Base-by-base conservation (phyloP, 2,797 vertebrate species). In the Pangasius macronema region DNA sequence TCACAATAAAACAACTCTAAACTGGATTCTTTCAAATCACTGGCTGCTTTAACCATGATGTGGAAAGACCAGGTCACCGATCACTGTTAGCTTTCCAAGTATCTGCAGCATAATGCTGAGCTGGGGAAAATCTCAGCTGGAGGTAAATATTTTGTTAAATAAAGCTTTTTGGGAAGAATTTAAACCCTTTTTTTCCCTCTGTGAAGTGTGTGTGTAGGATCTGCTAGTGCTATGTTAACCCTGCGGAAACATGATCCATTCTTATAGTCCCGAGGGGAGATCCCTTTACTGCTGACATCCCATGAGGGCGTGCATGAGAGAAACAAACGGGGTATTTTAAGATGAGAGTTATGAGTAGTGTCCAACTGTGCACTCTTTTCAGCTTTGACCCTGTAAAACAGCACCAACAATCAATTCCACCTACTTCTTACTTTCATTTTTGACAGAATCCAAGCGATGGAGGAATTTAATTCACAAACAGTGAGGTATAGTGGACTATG, bases 271-370 rank as follows among this genome's bases (percentile, higher is more conserved):
- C 91, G 87, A 9, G 81, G 80, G 89, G 87, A 81, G 88, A 88
- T 92, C 89, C 90, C 83, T 87, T 92, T 90, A 90, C 87, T 88
- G 73, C 36, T 81, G 89, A 88, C 42, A 83, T 91, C 90, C 87
- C 90, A 83, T 0, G n/a, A 30, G 90, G 68, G 90, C 90, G 92
- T 85, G 82, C 89, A 88, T 89, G 89, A 89, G 91, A 94, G 93
- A 93, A 93, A 93, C 91, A 59, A 70, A 87, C 13, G 2, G 89
- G 88, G 84, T 95, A 94, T 95, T 95, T 95, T 94, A 93, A 90
- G 94, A 93, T 80, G 27, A 85, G 75, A 87, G 88, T 91, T 92
- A 89, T 90, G 89, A 92, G 90, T 73, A 33, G 86, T 85, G 91
- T 89, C 88, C 89, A 83, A 87, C 85, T 63, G 86, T 87, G 91